Base-by-base conservation (phyloP, 2,797 vertebrate genomes). In the Gymnothorax reevesii region DNA sequence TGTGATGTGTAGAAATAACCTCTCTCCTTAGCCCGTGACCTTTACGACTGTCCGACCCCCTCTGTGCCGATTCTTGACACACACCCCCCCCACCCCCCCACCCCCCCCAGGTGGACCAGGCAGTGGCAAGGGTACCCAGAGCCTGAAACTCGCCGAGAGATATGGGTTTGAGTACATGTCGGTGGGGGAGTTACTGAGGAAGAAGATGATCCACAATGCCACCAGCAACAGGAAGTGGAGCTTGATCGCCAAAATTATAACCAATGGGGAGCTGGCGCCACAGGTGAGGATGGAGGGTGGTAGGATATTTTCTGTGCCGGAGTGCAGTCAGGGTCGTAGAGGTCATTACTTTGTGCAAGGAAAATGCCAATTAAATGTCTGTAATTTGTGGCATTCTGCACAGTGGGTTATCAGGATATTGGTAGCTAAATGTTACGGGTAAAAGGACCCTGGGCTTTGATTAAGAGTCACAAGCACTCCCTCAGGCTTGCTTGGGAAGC, bases 141-240 rank as follows among this genome's bases (percentile, higher is more conserved):
- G 98, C 92, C 92, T 99, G 95, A 99, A 99, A 94, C 98, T 99
- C 5, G 98, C 98, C 0, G 97, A 99, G 90, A 97, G 97, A 86
- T 99, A 99, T 0, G 97, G 98, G 89, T 99, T 99, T 93, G 97
- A 98, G 88, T 99, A 98, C 87, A 96, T 99, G 91, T 99, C 98
- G 0, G 98, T 99, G 89, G 98, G 98, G 64, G 98, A 99, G 92
- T 90, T 99, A 89, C 92, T 99, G 89, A 96, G 98, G 88, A 99
- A 97, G 95, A 99, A 98, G 95, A 96, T 97, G 96, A 99, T 99
- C 93, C 98, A 99, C 92, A 98, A 96, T n/a, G 97, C 98, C 89
- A 99, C 97, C 93, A 98, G 98, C 94, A 99, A 99, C 91, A 95
- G 98, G 87, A 99, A 99, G 92, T 99, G 98, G 98, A 98, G 98